Evolutionary conservation across 2,888 invertebrate species (phyloP), one percentile per base, ranked within the genome.

Genomic region (Linnaemya tessellans): DNA sequence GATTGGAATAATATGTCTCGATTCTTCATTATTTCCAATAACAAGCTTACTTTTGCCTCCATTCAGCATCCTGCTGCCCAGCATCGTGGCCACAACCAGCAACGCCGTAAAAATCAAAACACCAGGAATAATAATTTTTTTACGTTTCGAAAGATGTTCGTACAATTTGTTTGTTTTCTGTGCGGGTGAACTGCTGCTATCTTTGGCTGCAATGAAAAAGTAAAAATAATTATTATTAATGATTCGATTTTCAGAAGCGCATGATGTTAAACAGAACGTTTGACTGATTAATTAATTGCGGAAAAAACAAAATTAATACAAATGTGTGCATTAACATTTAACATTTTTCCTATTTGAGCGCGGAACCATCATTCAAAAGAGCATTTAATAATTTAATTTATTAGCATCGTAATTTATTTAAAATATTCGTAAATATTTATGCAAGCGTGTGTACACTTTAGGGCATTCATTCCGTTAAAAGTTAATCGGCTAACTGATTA

Each of bases 1-100:
- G 88, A 93, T 92, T 90, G 93, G 93, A 89, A 91, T 91, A 91
- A 92, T 92, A 89, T 89, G 90, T 90, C 91, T 89, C 87, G 90
- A 91, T 88, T 92, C 92, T 88, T 93, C 93, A 88, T 90, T 92
- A 89, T 92, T 91, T 89, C 90, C 91, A 88, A 89, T 79, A 83
- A 86, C 43, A 67, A 70, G 86, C 92, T 92, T 92, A 92, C 92
- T 92, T 91, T 90, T 91, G 84, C 60, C 75, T 35, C 82, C 71
- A 49, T n/a, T 71, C 4, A 71, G 20, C 60, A 35, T 60, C 38
- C 20, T 74, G 38, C 71, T 86, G 68, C 88, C 90, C 65, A 89
- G 80, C 0, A 89, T 49, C 15, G 89, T 87, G 41, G 88, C 89
- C 7, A 89, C 67, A 15, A 89, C 49, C 38, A 89, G 79, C 56